These are phyloP conservation scores for Sitta carolinensis DNA, from an alignment of 2,797 vertebrate genomes.

Conservation along the genomic window DNA sequence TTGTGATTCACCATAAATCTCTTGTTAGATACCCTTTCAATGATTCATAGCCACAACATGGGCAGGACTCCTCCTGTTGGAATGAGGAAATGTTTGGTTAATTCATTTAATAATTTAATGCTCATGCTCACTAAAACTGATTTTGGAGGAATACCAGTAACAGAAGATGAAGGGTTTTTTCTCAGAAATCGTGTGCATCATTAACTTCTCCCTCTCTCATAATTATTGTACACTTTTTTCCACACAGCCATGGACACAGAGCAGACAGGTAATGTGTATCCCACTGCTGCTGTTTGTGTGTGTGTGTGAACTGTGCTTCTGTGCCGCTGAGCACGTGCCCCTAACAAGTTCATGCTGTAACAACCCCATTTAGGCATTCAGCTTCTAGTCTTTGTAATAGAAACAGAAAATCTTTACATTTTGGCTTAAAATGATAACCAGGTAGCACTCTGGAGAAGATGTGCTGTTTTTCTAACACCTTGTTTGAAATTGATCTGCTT, in stretches of 20 bases:
- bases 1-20: not conserved
- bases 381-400: not conserved
- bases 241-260: constrained; percentile 94
- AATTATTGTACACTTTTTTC: constrained; percentile 79
- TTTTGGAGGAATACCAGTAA: not conserved
- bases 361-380: constrained; percentile 60
- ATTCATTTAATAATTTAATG: too few species aligned
- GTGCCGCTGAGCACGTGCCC: constrained; percentile 14
- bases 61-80: not conserved
- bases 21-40: not conserved
- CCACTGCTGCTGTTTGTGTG: constrained; percentile 17
- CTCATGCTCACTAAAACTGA: not conserved
- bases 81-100: not conserved
- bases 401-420: not conserved
- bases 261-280: constrained; percentile 89
- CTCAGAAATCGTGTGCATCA: not conserved
- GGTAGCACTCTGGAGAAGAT: not conserved
- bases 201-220: constrained; percentile 41
- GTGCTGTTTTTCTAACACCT: not conserved
- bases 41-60: not conserved
- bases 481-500: not conserved
- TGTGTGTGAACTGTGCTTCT: constrained; percentile 20
- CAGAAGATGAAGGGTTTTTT: not conserved
- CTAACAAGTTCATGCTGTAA: not conserved
- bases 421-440: not conserved